Conservation (phyloP, 1,140 invertebrate species). For the Arctopsyche grandis region DNA sequence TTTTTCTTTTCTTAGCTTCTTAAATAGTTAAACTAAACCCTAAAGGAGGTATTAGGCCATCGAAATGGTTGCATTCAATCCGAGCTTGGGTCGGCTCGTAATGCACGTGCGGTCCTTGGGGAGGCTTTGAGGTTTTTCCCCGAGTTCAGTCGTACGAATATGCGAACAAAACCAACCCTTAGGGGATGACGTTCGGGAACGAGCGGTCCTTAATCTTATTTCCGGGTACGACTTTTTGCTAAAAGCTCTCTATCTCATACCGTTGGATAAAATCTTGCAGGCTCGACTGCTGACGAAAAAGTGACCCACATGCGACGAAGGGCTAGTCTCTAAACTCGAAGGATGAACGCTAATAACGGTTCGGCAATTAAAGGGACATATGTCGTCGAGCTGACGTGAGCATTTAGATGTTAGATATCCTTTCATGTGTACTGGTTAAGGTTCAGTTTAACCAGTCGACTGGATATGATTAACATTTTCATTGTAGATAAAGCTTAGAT, state of each 20-base stretch:
- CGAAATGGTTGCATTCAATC: conserved; percentile 21
- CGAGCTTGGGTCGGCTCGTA: not conserved
- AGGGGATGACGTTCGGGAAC: not conserved
- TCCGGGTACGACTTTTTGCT: conserved; percentile 14
- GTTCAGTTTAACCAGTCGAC: no score
- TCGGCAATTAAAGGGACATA: no score
- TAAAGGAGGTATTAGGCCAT: conserved; percentile 8
- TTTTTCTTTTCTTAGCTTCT: not conserved
- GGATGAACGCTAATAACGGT: no score
- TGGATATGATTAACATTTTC: no score
- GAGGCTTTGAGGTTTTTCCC: not conserved
- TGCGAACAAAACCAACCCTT: conserved; percentile 5
- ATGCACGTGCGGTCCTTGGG: not conserved
- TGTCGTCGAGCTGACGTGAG: no score
- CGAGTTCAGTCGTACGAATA: not conserved
- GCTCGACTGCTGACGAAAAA: no score
- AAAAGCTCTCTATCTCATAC: not conserved
- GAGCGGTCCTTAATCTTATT: conserved; percentile 25
- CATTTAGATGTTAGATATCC: no score
- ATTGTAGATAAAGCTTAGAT: no score
- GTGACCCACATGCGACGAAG: no score
- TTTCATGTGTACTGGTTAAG: no score
- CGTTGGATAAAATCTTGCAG: no score
- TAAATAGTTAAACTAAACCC: conserved; percentile 17
- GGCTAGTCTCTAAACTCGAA: no score